Percentiles rank a stretch among this genome's conserved stretches.
These are phyloP conservation scores for Papilio helenus DNA, from an alignment of 1,140 invertebrate genomes.

Conservation along the genomic window DNA sequence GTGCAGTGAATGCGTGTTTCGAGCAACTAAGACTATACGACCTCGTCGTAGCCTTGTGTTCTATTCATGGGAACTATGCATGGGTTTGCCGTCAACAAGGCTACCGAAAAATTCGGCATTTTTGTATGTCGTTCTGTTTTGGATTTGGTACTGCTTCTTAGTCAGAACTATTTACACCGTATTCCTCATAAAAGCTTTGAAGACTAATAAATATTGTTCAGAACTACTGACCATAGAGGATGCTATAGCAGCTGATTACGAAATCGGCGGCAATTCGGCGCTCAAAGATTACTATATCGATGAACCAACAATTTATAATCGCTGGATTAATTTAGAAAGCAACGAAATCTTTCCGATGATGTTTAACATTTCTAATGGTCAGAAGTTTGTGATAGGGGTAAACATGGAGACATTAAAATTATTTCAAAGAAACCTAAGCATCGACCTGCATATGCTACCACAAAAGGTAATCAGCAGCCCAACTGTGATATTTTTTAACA, in stretches of 20 bases:
- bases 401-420: conserved; percentile 54
- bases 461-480: conserved; percentile 56
- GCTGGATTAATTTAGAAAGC: conserved; percentile 59
- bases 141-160: conserved; percentile 71
- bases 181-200: conserved; percentile 63
- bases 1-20: conserved; percentile 41
- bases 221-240: conserved; percentile 62
- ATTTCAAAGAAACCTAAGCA: conserved; percentile 50
- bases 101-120: conserved; percentile 55
- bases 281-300: conserved; percentile 68
- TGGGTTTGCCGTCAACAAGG: conserved; percentile 60
- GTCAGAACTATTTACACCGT: conserved; percentile 72
- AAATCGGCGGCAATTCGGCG: conserved; percentile 61
- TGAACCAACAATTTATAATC: conserved; percentile 55
- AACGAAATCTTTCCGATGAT: conserved; percentile 50
- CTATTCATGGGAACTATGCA: conserved; percentile 65
- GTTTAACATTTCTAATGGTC: conserved; percentile 56
- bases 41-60: conserved; percentile 54
- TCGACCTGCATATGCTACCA: conserved; percentile 56
- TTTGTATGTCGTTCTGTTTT: conserved; percentile 53
- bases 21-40: conserved; percentile 32
- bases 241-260: conserved; percentile 57
- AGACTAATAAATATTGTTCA: conserved; percentile 57
- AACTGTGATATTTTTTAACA: conserved; percentile 69
- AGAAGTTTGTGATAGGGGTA: conserved; percentile 66